These are phyloP conservation scores for Trinorchestia longiramus DNA, from an alignment of 1,140 invertebrate species.

Conservation along the genomic window DNA sequence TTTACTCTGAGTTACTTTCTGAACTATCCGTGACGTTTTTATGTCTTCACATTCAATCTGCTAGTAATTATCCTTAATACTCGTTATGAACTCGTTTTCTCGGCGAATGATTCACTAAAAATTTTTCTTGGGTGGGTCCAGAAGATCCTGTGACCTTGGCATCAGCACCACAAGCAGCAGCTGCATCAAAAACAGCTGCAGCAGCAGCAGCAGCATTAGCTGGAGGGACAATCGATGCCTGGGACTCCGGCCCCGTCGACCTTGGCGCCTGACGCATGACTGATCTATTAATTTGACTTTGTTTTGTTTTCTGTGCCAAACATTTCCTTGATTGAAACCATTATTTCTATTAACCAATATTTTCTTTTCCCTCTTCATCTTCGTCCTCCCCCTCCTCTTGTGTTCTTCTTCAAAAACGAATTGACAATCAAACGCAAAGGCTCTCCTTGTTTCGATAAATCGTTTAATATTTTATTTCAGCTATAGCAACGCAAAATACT, in stretches of 20 bases:
- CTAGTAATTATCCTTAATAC: no score
- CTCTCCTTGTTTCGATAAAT: no score
- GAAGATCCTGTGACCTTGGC: background rate
- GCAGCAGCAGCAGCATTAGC: background rate
- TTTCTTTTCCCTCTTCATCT: background rate
- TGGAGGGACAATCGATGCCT: background rate
- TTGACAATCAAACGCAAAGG: no score
- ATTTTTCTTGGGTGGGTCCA: background rate
- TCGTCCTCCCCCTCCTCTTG: no score
- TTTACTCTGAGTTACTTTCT: no score
- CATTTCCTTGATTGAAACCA: background rate
- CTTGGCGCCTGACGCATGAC: background rate
- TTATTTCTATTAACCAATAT: background rate
- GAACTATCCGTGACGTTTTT: no score
- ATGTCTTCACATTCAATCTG: no score
- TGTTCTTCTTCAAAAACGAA: no score
- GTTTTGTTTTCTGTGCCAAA: background rate
- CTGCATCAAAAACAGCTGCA: background rate
- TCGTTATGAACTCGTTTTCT: background rate
- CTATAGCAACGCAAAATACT: no score
- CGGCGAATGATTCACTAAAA: background rate
- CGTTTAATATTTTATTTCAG: no score
- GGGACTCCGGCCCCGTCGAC: background rate
- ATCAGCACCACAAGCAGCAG: background rate
- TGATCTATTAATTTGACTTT: background rate